Evolutionary conservation across 1,140 invertebrate genomes (phyloP).

Genomic region (Stenopsyche tienmushanensis): DNA sequence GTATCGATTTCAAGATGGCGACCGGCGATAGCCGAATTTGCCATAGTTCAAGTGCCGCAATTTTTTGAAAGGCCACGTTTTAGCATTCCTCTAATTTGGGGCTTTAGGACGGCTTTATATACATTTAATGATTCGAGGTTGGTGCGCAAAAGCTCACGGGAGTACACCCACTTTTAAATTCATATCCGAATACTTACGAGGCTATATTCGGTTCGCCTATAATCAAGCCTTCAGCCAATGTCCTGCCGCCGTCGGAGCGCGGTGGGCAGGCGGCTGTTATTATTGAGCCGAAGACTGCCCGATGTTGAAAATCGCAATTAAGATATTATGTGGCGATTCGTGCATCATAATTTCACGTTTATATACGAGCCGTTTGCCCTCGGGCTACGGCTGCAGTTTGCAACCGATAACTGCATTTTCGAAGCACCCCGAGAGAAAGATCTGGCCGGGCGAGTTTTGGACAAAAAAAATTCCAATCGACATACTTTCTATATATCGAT

Average conservation of each 20-base stretch:
- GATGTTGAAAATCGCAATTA: slow-evolving; percentile 42
- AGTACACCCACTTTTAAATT: slow-evolving; percentile 18
- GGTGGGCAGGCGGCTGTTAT: slow-evolving; percentile 2
- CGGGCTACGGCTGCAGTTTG: neutral
- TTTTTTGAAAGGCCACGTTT: neutral
- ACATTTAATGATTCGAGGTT: no score
- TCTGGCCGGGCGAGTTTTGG: neutral
- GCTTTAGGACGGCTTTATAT: no score
- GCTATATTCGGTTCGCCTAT: neutral
- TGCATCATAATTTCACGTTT: slow-evolving; percentile 30
- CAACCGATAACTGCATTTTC: neutral
- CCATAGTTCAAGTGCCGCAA: no score
- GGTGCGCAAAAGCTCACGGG: no score
- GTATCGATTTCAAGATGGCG: neutral
- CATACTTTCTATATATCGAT: neutral
- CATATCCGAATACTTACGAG: slow-evolving; percentile 1
- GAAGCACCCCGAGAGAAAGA: neutral
- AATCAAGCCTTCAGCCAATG: neutral
- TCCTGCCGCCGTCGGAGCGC: neutral
- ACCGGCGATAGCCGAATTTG: no score
- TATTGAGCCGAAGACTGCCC: no score
- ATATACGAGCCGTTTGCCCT: slow-evolving; percentile 3
- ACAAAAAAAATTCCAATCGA: neutral
- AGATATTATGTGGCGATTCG: slow-evolving; percentile 40
- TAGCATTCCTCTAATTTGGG: no score